Evolutionary conservation across 2,113 vertebrate genomes (phyloP).

Genomic region (Leuciscus idus): DNA sequence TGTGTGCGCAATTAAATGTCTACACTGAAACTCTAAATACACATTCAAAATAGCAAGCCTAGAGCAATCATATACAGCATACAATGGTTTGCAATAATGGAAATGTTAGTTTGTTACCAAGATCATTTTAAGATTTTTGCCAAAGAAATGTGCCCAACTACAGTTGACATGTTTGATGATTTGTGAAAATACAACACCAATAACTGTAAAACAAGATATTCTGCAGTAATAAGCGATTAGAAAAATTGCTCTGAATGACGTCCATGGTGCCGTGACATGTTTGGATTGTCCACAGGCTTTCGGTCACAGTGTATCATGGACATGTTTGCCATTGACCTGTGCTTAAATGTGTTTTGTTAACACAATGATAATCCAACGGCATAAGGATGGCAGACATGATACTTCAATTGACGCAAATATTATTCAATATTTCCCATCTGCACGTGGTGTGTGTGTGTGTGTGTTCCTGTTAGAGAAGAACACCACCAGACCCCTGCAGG

Average conservation of each 20-base stretch:
- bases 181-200: background rate
- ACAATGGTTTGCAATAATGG: background rate
- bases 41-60: background rate
- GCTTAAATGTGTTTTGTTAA: constrained; percentile 38
- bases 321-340: constrained; percentile 5
- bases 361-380: background rate
- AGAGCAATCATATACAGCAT: background rate
- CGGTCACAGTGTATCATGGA: background rate
- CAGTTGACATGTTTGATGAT: background rate
- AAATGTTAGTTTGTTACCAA: background rate
- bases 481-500: constrained; percentile 27
- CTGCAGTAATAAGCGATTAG: background rate
- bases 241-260: background rate
- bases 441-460: background rate
- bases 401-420: background rate
- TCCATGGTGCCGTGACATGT: background rate
- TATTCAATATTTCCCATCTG: constrained; percentile 4
- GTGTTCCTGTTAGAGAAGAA: constrained; percentile 3
- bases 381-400: background rate
- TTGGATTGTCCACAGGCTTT: constrained; percentile 11
- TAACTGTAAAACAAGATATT: background rate
- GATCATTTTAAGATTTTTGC: background rate
- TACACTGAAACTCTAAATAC: background rate
- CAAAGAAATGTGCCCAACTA: background rate
- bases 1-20: background rate